Evolutionary conservation across 2,797 vertebrate species (phyloP), one percentile per base, ranked within the genome.

Genomic region (Centroberyx gerrardi): DNA sequence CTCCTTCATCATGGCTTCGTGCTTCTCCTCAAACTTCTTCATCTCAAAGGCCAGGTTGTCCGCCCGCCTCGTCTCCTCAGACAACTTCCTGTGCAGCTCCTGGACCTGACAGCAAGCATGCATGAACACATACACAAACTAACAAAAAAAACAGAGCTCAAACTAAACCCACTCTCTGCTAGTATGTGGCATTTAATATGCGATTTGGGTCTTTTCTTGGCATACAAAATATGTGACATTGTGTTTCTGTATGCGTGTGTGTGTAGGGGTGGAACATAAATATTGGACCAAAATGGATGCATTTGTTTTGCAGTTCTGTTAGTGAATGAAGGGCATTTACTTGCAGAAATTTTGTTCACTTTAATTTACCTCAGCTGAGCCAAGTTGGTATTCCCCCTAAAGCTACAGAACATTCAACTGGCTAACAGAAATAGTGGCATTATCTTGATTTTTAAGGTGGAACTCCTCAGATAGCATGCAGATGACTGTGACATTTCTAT

Each of bases 1-100:
- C 91, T 99, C 98, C 83, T 99, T 99, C 9, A 96, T 85, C 80
- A 97, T 86, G 68, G 98, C 91, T 83, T 99, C 97, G 0, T 98
- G 93, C 83, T 96, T 99, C 90, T 99, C 98, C 87, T 98, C 97
- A 54, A 98, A 92, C 65, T 96, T 93, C 74, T 96, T 98, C 93
- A 98, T 96, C 92, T 99, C 98, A 87, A 96, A 99, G 0, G 95
- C 96, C 63, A 98, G 81, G 42, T 96, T 98, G 89, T 98, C 98
- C 3, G 98, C 98, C 80, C 97, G 95, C 90, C 96, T 96, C 4
- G 96, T 96, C 89, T 99, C 98, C 68, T 97, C 96, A 10, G 98
- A 97, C 73, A 99, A 87, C 88, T 98, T 99, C 85, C 53, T 94
- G 86, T 98, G 97, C 64, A 99, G 96, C 61, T 98, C 98, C 75